Base-by-base conservation (phyloP, 2,113 vertebrate species). In the Dipodomys merriami region DNA sequence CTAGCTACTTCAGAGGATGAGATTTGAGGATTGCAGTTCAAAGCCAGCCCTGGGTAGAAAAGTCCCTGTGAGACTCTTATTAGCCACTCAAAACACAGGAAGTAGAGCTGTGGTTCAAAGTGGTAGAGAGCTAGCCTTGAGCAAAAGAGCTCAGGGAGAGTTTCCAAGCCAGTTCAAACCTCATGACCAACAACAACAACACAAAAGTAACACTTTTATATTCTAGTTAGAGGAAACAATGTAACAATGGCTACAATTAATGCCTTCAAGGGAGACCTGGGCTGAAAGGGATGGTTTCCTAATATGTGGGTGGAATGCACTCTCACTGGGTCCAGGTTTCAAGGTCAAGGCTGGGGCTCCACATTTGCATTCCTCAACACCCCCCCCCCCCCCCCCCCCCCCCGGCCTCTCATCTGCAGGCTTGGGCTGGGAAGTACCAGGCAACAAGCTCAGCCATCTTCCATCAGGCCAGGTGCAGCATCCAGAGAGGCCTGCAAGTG, bases 271-370 rank as follows among this genome's bases (percentile, higher is more conserved):
- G 49, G 30, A 20, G 79, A 60, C 3, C 6, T 5, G 20, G 25
- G 18, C 23, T 18, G 65, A 7, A 11, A 10, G 8, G 6, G 2
- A 33, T 1, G 44, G 35, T 25, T 60, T 15, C 72, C 53, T 57
- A 13, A 53, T 9, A 11, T 13, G 53, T 13, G 15, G 53, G 12
- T 18, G 15, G 53, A 16, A 30, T 0, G 7, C 4, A 1, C 2
- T 7, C 11, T 7, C 15, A 8, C 80, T 23, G 33, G 13, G 15
- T 83, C 81, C 39, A n/a, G 53, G 33, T 29, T 12, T 85, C 92
- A n/a, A 7, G 25, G 2, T 23, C 9, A 2, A 62, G 22, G 68
- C 64, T 23, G 44, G 68, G 35, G 57, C 65, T 10, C 7, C 64
- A 10, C 33, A 27, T 29, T 64, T 64, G 46, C 9, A 12, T 60